Percentiles rank a stretch among this genome's conserved stretches.
phyloP scores from a whole-genome alignment of 2,888 invertebrate genomes.

The Patella ulyssiponensis region DNA sequence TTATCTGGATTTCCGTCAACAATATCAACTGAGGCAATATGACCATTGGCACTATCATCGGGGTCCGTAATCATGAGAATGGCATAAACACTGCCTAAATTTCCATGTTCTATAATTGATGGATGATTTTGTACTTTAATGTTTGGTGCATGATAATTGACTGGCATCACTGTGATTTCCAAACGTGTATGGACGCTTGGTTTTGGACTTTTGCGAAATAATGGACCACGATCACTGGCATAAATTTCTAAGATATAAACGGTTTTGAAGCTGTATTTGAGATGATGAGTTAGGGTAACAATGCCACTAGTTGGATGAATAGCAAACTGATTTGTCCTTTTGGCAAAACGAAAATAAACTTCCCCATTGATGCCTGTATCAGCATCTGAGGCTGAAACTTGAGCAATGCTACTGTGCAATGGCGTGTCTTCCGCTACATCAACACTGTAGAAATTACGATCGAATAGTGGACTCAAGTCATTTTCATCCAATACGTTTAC shows the following conservation, averaged over 20 bases:
- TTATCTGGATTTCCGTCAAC: slow-evolving; percentile 92
- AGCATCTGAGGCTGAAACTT: slow-evolving; percentile 89
- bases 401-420: slow-evolving; percentile 84
- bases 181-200: slow-evolving; percentile 78
- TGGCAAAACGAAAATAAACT: slow-evolving; percentile 93
- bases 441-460: slow-evolving; percentile 88
- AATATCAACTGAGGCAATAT: slow-evolving; percentile 78
- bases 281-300: slow-evolving; percentile 85
- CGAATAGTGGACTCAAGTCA: slow-evolving; percentile 94
- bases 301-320: slow-evolving; percentile 94
- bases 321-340: slow-evolving; percentile 82
- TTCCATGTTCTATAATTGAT: slow-evolving; percentile 84
- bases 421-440: slow-evolving; percentile 91
- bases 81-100: slow-evolving; percentile 85
- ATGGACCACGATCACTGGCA: slow-evolving; percentile 87
- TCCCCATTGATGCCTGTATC: slow-evolving; percentile 96
- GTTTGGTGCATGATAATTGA: slow-evolving; percentile 89
- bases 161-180: slow-evolving; percentile 80
- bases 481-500: slow-evolving; percentile 71
- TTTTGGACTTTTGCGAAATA: slow-evolving; percentile 31
- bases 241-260: slow-evolving; percentile 84
- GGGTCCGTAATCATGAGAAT: slow-evolving; percentile 88
- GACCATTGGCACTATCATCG: slow-evolving; percentile 88
- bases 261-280: slow-evolving; percentile 80
- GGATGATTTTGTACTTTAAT: slow-evolving; percentile 83